Evolutionary conservation across 1,140 invertebrate genomes (phyloP).

Genomic region (Prorops nasuta): DNA sequence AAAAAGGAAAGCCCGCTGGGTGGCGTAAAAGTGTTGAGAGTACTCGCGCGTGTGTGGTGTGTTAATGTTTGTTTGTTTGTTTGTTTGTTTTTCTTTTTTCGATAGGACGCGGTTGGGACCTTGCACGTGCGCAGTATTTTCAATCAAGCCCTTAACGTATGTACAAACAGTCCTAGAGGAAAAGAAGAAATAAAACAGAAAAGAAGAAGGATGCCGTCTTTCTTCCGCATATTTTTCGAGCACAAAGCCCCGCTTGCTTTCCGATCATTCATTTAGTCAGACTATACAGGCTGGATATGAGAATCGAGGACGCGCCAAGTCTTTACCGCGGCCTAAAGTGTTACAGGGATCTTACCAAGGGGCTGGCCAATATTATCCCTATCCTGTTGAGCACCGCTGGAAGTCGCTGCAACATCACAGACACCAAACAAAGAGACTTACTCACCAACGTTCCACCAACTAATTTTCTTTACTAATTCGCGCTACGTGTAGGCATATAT

Average conservation of each 20-base stretch:
- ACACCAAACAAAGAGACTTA: constrained; percentile 58
- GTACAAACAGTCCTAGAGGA: too few relatives aligned
- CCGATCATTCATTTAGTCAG: too few relatives aligned
- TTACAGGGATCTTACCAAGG: constrained; percentile 79
- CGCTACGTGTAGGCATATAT: neutral
- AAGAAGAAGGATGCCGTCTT: neutral
- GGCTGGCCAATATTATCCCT: constrained; percentile 89
- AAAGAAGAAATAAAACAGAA: constrained; percentile 1
- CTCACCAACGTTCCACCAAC: constrained; percentile 56
- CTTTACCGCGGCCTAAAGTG: constrained; percentile 37
- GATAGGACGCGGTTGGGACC: constrained; percentile 29
- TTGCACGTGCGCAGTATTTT: constrained; percentile 17
- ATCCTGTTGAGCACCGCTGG: constrained; percentile 89
- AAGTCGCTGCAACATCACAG: constrained; percentile 78
- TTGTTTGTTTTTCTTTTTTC: constrained; percentile 5
- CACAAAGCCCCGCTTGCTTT: too few relatives aligned
- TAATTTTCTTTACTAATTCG: constrained; percentile 20
- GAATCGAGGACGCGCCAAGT: constrained; percentile 26
- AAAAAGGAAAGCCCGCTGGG: neutral
- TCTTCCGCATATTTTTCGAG: neutral
- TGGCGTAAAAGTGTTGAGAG: constrained; percentile 1
- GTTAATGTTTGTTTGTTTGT: neutral
- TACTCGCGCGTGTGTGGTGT: constrained; percentile 11
- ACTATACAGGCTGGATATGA: neutral
- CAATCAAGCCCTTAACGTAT: too few relatives aligned